Percentiles rank a stretch among this genome's conserved stretches.
Conservation (phyloP, 2,797 vertebrate genomes). For the Nasua narica region DNA sequence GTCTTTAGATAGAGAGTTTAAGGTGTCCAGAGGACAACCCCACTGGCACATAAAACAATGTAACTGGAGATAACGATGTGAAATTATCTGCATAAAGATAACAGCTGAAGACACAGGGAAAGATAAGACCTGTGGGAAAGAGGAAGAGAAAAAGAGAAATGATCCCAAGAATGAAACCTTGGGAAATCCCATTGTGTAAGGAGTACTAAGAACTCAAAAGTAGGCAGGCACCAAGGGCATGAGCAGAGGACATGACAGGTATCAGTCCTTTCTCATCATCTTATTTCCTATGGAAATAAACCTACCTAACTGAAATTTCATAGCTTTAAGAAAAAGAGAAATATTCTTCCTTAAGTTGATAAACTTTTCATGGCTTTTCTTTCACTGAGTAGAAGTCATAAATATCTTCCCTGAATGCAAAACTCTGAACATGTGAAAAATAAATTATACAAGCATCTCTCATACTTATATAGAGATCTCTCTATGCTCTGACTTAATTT, state of each 20-base stretch:
- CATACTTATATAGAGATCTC: not conserved
- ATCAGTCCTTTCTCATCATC: not conserved
- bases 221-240: not conserved
- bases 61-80: not conserved
- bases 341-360: not conserved
- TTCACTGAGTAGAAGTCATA: not conserved
- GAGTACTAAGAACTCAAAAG: not conserved
- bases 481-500: not conserved
- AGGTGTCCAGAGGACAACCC: not conserved
- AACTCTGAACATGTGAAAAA: not conserved
- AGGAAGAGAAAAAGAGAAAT: not conserved
- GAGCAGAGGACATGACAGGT: not conserved
- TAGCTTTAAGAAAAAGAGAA: not conserved
- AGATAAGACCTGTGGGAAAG: not conserved
- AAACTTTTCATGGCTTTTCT: conserved; percentile 1
- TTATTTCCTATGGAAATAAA: not conserved
- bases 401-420: not conserved
- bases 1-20: not conserved
- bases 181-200: not conserved
- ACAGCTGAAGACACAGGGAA: not conserved
- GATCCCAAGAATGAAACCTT: not conserved
- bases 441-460: not conserved
- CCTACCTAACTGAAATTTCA: not conserved
- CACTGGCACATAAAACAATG: not conserved
- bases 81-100: not conserved